phyloP scores from a whole-genome alignment of 64 coral and sea anemone genomes.

The Stichodactyla helianthus region DNA sequence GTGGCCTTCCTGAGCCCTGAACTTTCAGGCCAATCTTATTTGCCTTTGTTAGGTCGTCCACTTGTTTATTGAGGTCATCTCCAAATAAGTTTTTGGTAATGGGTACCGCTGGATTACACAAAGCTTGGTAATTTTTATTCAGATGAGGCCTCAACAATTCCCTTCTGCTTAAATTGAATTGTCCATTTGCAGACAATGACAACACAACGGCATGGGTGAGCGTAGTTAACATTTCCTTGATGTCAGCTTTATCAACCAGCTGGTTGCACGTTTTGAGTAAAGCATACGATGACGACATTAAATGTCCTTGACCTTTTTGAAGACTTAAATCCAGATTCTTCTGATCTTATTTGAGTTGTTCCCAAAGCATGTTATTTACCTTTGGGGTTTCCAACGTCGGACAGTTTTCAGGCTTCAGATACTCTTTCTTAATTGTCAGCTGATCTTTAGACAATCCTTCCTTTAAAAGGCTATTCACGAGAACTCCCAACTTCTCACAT shows the following conservation, averaged over 20 bases:
- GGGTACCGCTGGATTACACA: slow-evolving; percentile 10
- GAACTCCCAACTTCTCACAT: background rate
- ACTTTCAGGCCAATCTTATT: slow-evolving; percentile 18
- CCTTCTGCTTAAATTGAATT: slow-evolving; percentile 16
- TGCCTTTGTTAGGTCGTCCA: slow-evolving; percentile 7
- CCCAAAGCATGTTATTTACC: slow-evolving; percentile 16
- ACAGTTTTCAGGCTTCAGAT: slow-evolving; percentile 15
- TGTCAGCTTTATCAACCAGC: slow-evolving; percentile 12
- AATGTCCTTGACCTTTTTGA: slow-evolving; percentile 22
- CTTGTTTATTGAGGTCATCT: slow-evolving; percentile 17
- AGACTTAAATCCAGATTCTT: slow-evolving; percentile 11
- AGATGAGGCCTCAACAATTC: background rate
- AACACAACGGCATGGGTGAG: slow-evolving; percentile 13
- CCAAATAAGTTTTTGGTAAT: slow-evolving; percentile 16
- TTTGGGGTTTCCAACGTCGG: slow-evolving; percentile 13
- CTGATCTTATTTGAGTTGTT: background rate
- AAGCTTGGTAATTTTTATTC: slow-evolving; percentile 4
- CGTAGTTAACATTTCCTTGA: slow-evolving; percentile 4
- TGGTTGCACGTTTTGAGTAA: slow-evolving; percentile 16
- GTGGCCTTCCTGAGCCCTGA: background rate
- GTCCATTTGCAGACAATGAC: slow-evolving; percentile 5
- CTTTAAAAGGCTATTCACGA: slow-evolving; percentile 8
- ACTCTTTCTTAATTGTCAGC: slow-evolving; percentile 11
- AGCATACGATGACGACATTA: slow-evolving; percentile 14
- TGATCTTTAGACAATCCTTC: slow-evolving; percentile 23